These are phyloP conservation scores for Platyrinchus mystaceus DNA, from an alignment of 2,797 vertebrate genomes.

Conservation along the genomic window DNA sequence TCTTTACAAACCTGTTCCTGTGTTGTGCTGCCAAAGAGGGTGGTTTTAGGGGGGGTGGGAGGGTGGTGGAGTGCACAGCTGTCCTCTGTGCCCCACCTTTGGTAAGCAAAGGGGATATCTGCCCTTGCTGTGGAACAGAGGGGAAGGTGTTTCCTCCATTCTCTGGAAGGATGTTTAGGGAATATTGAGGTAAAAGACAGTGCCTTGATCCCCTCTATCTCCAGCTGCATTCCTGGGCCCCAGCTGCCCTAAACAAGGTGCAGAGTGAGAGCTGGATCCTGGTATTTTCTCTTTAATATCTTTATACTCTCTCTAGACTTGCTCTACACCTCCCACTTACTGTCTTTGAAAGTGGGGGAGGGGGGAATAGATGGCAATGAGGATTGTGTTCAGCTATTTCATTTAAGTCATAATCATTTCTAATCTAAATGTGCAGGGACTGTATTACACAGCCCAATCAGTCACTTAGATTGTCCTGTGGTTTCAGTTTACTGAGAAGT, in stretches of 20 bases:
- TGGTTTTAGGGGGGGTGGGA: too few species aligned
- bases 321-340: neutral
- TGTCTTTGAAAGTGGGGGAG: neutral
- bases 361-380: slow-evolving; percentile 40
- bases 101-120: neutral
- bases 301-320: neutral
- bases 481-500: slow-evolving; percentile 61
- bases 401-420: slow-evolving; percentile 69
- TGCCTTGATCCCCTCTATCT: neutral
- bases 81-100: too few species aligned
- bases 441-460: slow-evolving; percentile 64
- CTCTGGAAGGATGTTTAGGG: neutral
- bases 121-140: neutral
- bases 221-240: neutral
- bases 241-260: neutral
- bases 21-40: too few species aligned
- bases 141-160: neutral
- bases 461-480: slow-evolving; percentile 58
- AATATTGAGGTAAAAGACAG: fast-evolving
- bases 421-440: slow-evolving; percentile 67
- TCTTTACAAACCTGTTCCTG: too few species aligned
- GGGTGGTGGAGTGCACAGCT: too few species aligned
- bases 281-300: neutral
- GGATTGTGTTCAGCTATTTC: slow-evolving; percentile 67
- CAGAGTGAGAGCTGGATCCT: neutral